Evolutionary conservation across 37 sponge, comb jelly and placozoan species (phyloP).

Genomic region (Spongilla lacustris): DNA sequence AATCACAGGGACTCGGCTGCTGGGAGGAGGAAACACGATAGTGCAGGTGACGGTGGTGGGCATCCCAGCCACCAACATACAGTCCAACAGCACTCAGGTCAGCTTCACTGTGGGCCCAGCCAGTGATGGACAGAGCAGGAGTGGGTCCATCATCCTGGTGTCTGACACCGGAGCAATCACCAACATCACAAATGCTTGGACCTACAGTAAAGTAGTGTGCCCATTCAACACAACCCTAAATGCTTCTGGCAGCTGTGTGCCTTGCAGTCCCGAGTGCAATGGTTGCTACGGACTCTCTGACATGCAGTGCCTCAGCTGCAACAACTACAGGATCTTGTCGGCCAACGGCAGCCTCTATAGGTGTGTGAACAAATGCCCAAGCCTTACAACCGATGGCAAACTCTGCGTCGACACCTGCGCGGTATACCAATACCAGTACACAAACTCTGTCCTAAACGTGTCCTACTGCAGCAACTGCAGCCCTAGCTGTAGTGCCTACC

Average conservation of each 20-base stretch:
- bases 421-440: constrained; percentile 37
- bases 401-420: constrained; percentile 59
- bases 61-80: constrained; percentile 14
- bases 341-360: neutral
- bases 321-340: constrained; percentile 15
- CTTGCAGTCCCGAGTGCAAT: constrained; percentile 45
- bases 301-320: constrained; percentile 53
- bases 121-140: constrained; percentile 3
- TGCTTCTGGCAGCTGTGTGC: constrained; percentile 15
- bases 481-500: constrained; percentile 30
- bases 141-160: constrained; percentile 40
- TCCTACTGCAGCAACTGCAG: constrained; percentile 53
- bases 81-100: neutral
- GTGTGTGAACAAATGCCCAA: constrained; percentile 61
- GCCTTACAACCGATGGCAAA: constrained; percentile 38
- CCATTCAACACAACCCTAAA: constrained; percentile 40
- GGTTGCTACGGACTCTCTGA: constrained; percentile 35
- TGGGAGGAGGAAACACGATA: constrained; percentile 58
- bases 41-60: constrained; percentile 44
- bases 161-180: constrained; percentile 74
- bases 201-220: constrained; percentile 51
- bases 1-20: constrained; percentile 52
- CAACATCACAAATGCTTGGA: constrained; percentile 22
- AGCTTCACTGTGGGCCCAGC: constrained; percentile 40
- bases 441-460: neutral